A percentile compares a stretch with the other conserved stretches of the same genome.
Evolutionary conservation across 2,888 invertebrate species (phyloP).

Genomic region (Andrena praecox): DNA sequence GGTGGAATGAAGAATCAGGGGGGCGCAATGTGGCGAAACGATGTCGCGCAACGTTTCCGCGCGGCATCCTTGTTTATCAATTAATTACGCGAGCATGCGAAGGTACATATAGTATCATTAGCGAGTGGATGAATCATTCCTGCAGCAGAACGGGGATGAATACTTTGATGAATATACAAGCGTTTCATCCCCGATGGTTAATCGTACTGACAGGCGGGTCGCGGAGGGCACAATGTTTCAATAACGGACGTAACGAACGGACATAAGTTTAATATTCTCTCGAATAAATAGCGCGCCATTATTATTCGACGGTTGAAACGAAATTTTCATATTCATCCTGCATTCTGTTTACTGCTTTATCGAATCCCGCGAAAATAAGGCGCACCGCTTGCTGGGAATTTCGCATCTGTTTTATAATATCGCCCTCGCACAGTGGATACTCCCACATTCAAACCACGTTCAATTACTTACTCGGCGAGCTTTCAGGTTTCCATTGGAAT

Average conservation of each 20-base stretch:
- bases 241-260: background rate
- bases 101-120: too few species aligned
- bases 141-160: slow-evolving; percentile 1
- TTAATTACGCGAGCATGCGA: slow-evolving; percentile 5
- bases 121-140: background rate
- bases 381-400: background rate
- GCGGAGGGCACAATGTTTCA: background rate
- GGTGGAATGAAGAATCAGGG: background rate
- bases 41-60: slow-evolving; percentile 14
- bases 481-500: too few species aligned
- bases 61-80: slow-evolving; percentile 17
- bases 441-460: too few species aligned
- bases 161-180: background rate
- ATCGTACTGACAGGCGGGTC: background rate
- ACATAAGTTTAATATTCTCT: background rate
- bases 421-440: too few species aligned
- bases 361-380: background rate
- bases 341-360: background rate
- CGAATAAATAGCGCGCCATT: background rate
- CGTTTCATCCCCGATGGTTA: background rate
- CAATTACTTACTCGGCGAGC: too few species aligned
- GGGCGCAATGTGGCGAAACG: background rate
- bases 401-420: background rate
- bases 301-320: background rate
- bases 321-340: background rate